Evolutionary conservation across 2,797 vertebrate genomes (phyloP).

Genomic region (Adrianichthys oophorus): DNA sequence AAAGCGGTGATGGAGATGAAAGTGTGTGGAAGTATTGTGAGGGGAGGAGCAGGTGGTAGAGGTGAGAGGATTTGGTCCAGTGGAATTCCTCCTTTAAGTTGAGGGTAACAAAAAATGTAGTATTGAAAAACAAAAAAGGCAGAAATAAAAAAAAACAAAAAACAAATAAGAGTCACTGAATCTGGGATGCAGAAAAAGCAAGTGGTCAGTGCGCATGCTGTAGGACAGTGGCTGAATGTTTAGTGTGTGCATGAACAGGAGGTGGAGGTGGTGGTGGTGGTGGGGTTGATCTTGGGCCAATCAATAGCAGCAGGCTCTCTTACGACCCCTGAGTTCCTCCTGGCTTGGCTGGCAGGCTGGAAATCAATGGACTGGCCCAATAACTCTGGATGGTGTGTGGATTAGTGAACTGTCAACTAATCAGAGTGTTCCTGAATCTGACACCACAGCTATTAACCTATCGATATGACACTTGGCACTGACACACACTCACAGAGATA

Average conservation of each 20-base stretch:
- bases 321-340: constrained; percentile 67
- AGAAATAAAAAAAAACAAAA: constrained; percentile 13
- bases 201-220: constrained; percentile 19
- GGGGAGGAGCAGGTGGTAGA: constrained; percentile 6
- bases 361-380: constrained; percentile 81
- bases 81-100: constrained; percentile 32
- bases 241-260: constrained; percentile 23
- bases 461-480: constrained; percentile 82
- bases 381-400: constrained; percentile 80
- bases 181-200: constrained; percentile 10
- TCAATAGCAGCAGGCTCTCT: constrained; percentile 76
- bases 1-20: constrained; percentile 24
- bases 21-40: constrained; percentile 16
- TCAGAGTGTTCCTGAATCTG: constrained; percentile 91
- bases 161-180: neutral
- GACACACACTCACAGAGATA: constrained; percentile 44
- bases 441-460: constrained; percentile 90
- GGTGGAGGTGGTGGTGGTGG: constrained; percentile 43
- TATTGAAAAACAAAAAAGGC: neutral
- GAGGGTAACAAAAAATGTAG: constrained; percentile 7
- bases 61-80: neutral
- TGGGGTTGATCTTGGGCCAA: constrained; percentile 79
- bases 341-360: constrained; percentile 65
- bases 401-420: constrained; percentile 94
- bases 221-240: constrained; percentile 10